phyloP scores from a whole-genome alignment of 1,140 invertebrate genomes.

The Drosophila chauvacae region DNA sequence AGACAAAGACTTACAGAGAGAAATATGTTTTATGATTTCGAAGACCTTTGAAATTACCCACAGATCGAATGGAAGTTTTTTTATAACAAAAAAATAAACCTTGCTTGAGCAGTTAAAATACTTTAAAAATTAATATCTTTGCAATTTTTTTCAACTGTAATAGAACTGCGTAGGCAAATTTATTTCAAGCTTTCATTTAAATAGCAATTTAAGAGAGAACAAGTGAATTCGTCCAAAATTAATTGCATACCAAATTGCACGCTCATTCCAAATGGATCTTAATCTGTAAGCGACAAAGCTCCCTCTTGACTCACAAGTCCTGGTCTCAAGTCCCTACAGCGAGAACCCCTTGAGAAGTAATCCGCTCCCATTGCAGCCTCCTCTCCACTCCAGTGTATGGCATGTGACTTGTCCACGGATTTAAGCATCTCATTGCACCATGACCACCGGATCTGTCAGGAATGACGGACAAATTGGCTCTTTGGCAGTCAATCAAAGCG shows the following conservation, averaged over 20 bases:
- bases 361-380: background rate
- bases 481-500: conserved; percentile 34
- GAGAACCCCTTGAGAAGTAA: conserved; percentile 1
- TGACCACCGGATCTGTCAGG: conserved; percentile 25
- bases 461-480: conserved; percentile 49
- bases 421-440: conserved; percentile 14
- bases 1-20: conserved; percentile 6
- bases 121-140: too few species aligned
- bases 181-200: background rate
- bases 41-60: too few species aligned
- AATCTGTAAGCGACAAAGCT: background rate
- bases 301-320: conserved; percentile 1
- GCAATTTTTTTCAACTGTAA: background rate
- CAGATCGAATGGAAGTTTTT: too few species aligned
- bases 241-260: conserved; percentile 1
- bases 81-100: too few species aligned
- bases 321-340: too few species aligned
- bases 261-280: background rate
- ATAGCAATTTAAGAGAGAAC: background rate
- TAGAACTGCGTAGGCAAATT: background rate
- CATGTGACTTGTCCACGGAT: background rate
- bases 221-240: background rate
- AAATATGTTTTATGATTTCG: background rate
- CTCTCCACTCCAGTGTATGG: background rate
- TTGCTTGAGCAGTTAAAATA: too few species aligned